phyloP scores from a whole-genome alignment of 2,888 invertebrate species.

The Abrostola tripartita region DNA sequence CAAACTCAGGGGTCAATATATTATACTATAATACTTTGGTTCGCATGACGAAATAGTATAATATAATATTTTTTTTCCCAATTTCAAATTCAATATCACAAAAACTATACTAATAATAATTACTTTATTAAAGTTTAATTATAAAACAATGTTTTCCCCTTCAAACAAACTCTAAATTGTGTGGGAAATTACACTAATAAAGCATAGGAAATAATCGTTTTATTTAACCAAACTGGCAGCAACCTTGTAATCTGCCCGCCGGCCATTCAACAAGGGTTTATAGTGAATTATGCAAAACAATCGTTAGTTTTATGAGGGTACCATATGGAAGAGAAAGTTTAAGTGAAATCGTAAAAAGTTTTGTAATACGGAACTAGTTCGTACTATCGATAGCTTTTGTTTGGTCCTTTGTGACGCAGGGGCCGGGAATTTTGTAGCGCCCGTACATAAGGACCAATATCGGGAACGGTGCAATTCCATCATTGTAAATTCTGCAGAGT shows the following conservation, averaged over 20 bases:
- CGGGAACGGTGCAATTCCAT: too few relatives aligned
- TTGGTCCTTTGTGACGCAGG: conserved; percentile 25
- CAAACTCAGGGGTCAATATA: too few relatives aligned
- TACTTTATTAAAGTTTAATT: neutral
- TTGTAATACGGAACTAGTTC: conserved; percentile 47
- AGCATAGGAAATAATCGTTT: conserved; percentile 50
- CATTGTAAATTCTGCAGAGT: too few relatives aligned
- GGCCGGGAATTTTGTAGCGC: neutral
- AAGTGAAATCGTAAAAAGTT: conserved; percentile 56
- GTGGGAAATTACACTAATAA: conserved; percentile 40
- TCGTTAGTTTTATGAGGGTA: conserved; percentile 46
- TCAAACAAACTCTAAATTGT: conserved; percentile 8
- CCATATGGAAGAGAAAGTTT: conserved; percentile 45
- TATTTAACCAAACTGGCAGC: conserved; percentile 40
- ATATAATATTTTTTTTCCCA: too few relatives aligned
- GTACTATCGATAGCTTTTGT: conserved; percentile 44
- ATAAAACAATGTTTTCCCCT: neutral
- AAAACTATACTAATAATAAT: neutral
- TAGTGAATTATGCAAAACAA: conserved; percentile 53
- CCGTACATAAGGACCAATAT: conserved; percentile 9
- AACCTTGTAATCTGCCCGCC: conserved; percentile 23
- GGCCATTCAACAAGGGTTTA: conserved; percentile 32
- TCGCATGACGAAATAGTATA: too few relatives aligned
- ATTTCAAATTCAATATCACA: too few relatives aligned
- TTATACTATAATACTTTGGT: too few relatives aligned